Conservation (phyloP, 2,888 invertebrate species). For the Amphiduros pacificus region DNA sequence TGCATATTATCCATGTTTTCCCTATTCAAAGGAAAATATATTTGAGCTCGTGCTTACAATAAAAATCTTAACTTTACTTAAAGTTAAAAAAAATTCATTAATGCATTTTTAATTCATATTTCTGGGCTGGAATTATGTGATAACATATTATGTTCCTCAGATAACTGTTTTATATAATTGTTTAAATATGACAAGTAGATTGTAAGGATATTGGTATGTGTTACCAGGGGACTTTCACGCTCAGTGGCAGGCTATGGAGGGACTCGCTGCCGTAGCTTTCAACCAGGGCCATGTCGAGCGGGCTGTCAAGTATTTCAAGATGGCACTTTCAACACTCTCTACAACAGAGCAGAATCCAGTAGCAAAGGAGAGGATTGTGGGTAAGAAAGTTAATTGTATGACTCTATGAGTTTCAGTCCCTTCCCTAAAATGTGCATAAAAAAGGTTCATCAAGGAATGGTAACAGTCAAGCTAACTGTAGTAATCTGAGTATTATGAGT, state of each 20-base stretch:
- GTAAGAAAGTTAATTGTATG: no score
- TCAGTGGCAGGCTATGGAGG: conserved; percentile 37
- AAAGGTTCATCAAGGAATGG: no score
- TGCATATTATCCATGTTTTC: not conserved
- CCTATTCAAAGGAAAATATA: no score
- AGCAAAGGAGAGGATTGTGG: conserved; percentile 29
- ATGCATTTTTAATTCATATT: no score
- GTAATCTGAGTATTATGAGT: no score
- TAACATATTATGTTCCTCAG: no score
- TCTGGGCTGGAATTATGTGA: no score
- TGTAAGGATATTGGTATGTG: no score
- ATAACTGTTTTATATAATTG: no score
- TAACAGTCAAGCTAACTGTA: no score
- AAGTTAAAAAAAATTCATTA: no score
- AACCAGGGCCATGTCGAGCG: conserved; percentile 18
- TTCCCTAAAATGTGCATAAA: conserved; percentile 7
- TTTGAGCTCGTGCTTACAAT: not conserved
- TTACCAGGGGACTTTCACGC: conserved; percentile 24
- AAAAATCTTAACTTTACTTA: not conserved
- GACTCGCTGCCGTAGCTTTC: conserved; percentile 32
- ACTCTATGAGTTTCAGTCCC: conserved; percentile 21
- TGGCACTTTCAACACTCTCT: conserved; percentile 16
- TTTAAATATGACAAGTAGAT: no score
- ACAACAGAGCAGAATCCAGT: not conserved
- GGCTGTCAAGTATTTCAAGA: conserved; percentile 25